phyloP scores from a whole-genome alignment of 2,888 invertebrate species.

The Cecidostiba fungosa region DNA sequence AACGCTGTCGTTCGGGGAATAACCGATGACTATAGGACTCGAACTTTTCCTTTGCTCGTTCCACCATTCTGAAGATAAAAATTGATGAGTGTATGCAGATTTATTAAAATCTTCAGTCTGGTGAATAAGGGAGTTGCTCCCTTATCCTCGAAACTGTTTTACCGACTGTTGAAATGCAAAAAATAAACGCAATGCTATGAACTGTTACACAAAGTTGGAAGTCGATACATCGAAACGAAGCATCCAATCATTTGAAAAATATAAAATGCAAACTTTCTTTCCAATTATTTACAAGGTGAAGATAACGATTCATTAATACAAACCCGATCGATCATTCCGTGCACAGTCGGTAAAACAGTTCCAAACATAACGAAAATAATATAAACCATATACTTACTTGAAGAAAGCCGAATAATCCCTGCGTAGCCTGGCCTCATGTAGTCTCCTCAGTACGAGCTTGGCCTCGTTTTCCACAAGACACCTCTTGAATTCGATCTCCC shows the following conservation, averaged over 20 bases:
- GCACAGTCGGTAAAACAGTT: neutral
- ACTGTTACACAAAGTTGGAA: too few relatives aligned
- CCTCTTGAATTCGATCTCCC: slow-evolving; percentile 73
- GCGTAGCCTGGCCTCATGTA: slow-evolving; percentile 73
- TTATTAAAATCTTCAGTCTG: neutral
- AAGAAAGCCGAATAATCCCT: slow-evolving; percentile 72
- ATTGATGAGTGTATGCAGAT: too few relatives aligned
- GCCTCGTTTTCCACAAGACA: slow-evolving; percentile 78
- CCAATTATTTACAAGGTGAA: neutral
- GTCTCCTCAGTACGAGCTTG: slow-evolving; percentile 74
- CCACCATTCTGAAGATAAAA: slow-evolving; percentile 70
- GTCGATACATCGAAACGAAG: too few relatives aligned
- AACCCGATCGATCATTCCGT: neutral
- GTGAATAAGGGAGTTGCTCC: neutral
- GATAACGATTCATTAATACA: too few relatives aligned
- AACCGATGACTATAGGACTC: slow-evolving; percentile 77
- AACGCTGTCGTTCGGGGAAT: slow-evolving; percentile 78
- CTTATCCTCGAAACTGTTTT: neutral
- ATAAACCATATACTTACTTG: slow-evolving; percentile 62
- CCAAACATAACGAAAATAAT: neutral
- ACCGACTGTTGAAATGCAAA: too few relatives aligned
- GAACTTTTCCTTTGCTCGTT: slow-evolving; percentile 79
- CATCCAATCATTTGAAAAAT: too few relatives aligned
- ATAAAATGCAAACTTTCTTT: neutral
- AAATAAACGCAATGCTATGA: too few relatives aligned